These are phyloP conservation scores for Dufourea novaeangliae DNA, from an alignment of 1,140 invertebrate genomes.

Conservation along the genomic window DNA sequence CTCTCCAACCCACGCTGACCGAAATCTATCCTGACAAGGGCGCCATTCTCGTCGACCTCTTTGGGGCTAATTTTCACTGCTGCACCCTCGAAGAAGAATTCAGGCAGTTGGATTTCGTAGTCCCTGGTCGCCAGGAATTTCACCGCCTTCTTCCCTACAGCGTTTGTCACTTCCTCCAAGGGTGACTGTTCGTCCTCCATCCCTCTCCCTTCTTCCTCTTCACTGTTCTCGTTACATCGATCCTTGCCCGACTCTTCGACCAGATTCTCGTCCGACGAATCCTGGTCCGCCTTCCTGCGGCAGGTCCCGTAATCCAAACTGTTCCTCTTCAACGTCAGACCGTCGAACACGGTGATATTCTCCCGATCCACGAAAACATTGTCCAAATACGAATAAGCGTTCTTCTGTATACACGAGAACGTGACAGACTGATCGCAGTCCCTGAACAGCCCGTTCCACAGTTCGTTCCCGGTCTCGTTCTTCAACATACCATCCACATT, in stretches of 20 bases:
- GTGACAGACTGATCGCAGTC: conserved; percentile 86
- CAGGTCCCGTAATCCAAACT: conserved; percentile 83
- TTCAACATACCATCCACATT: conserved; percentile 56
- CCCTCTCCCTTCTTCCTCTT: conserved; percentile 67
- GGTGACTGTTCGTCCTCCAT: conserved; percentile 80
- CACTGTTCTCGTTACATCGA: conserved; percentile 69
- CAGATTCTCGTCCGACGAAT: conserved; percentile 72
- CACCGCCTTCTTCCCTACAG: conserved; percentile 85
- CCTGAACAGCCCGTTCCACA: conserved; percentile 87
- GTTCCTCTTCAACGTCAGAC: conserved; percentile 87
- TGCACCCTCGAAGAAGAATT: conserved; percentile 87
- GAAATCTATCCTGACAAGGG: conserved; percentile 87
- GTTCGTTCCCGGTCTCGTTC: conserved; percentile 83
- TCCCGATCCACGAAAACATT: conserved; percentile 83
- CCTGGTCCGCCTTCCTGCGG: conserved; percentile 75
- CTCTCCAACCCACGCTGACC: conserved; percentile 79
- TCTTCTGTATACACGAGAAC: conserved; percentile 89
- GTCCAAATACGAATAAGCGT: conserved; percentile 87
- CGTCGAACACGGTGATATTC: conserved; percentile 87
- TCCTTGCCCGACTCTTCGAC: conserved; percentile 63
- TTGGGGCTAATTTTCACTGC: conserved; percentile 87
- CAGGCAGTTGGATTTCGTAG: conserved; percentile 86
- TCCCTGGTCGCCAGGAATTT: conserved; percentile 90
- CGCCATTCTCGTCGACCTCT: conserved; percentile 87
- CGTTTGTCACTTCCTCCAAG: conserved; percentile 87